Evolutionary conservation across 23 tunicate species (phyloP).

Genomic region (Corella eumyota): DNA sequence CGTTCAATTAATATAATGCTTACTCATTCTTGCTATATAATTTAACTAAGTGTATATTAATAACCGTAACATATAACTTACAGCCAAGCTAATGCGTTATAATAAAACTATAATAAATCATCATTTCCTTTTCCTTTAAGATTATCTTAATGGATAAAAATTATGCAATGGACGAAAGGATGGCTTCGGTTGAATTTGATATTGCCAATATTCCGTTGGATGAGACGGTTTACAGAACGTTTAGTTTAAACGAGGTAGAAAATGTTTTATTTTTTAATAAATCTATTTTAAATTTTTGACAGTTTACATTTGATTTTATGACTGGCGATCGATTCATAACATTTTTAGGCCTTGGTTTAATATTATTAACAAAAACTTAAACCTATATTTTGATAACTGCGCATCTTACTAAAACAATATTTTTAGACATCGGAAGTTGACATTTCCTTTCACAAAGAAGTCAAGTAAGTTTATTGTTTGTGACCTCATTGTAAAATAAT

Average conservation of each 20-base stretch:
- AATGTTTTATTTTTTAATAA: background rate
- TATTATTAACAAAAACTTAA: too few species aligned
- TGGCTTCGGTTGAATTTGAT: conserved; percentile 73
- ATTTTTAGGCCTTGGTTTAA: too few species aligned
- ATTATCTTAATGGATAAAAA: conserved; percentile 85
- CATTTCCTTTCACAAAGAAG: conserved; percentile 41
- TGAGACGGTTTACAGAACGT: conserved; percentile 34
- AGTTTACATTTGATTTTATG: background rate
- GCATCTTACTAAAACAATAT: background rate
- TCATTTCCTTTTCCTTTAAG: conserved; percentile 6
- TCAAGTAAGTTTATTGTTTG: conserved; percentile 24
- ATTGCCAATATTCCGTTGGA: conserved; percentile 34
- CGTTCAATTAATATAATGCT: too few species aligned
- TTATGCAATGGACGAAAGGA: conserved; percentile 54
- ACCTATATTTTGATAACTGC: background rate
- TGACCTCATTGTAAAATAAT: too few species aligned
- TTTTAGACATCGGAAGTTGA: conserved; percentile 92
- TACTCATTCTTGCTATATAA: too few species aligned
- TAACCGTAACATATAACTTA: too few species aligned
- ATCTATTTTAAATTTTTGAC: background rate
- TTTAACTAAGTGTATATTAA: too few species aligned
- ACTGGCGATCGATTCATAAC: too few species aligned
- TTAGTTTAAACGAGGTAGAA: conserved; percentile 59
- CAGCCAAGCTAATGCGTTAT: too few species aligned
- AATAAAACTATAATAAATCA: too few species aligned